These are phyloP conservation scores for Peromyscus nudipes DNA, from an alignment of 2,797 vertebrate species.

Conservation along the genomic window DNA sequence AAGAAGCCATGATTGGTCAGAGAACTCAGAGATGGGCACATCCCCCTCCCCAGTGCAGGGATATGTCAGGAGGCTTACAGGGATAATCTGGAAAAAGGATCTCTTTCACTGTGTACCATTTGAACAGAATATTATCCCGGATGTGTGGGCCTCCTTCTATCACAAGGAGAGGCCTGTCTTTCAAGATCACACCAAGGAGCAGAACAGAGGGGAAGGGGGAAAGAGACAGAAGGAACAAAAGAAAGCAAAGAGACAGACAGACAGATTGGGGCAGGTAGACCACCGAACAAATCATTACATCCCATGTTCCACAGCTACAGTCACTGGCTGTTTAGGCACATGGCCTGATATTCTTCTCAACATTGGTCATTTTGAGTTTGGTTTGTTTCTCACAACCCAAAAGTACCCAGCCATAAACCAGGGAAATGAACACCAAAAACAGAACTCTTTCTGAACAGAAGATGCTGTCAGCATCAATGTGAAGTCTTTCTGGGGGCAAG, in stretches of 20 bases:
- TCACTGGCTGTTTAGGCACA: neutral
- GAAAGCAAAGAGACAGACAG: neutral
- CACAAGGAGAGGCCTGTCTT: neutral
- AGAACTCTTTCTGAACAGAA: neutral
- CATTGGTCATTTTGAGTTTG: neutral
- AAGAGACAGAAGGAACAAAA: neutral
- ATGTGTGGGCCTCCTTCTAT: neutral
- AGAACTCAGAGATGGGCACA: neutral
- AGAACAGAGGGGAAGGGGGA: neutral
- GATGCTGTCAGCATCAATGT: neutral
- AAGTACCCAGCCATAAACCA: neutral
- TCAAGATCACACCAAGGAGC: neutral
- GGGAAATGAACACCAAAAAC: neutral
- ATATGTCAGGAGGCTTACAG: neutral
- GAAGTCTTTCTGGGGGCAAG: neutral
- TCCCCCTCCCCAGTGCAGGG: neutral
- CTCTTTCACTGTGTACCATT: neutral
- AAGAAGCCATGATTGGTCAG: neutral
- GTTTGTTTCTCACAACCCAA: neutral
- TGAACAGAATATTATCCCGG: neutral
- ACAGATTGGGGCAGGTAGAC: neutral
- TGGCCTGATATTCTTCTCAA: too few species aligned
- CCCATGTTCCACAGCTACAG: neutral
- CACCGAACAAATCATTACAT: neutral
- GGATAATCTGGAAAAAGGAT: neutral